Conservation (phyloP, 2,113 vertebrate genomes). For the Glareola pratincola region DNA sequence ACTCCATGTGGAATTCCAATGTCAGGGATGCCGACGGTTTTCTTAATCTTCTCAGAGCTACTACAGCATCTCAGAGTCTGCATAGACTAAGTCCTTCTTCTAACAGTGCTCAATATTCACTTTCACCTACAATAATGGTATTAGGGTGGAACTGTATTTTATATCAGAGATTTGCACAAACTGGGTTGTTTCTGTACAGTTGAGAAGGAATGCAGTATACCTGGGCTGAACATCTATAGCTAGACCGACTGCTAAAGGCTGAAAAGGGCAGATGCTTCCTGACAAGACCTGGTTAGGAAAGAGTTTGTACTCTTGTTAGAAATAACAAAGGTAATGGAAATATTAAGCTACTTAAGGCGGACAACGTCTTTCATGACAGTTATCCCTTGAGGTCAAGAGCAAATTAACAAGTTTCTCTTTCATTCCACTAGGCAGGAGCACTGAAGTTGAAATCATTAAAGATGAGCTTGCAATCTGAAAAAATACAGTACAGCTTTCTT, state of each 20-base stretch:
- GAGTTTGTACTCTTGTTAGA: background rate
- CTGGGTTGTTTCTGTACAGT: background rate
- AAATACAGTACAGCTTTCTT: background rate
- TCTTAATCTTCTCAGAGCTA: background rate
- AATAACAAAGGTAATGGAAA: background rate
- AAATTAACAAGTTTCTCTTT: background rate
- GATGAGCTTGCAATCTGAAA: background rate
- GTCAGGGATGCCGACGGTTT: background rate
- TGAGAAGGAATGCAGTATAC: background rate
- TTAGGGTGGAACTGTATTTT: background rate
- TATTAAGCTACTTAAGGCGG: background rate
- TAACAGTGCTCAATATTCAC: background rate
- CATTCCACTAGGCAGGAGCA: background rate
- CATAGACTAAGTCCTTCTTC: background rate
- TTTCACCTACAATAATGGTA: background rate
- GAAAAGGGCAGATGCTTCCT: background rate
- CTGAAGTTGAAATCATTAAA: background rate
- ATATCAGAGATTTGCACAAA: background rate
- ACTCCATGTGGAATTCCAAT: background rate
- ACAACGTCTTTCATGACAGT: background rate
- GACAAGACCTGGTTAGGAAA: background rate
- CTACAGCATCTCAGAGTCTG: background rate
- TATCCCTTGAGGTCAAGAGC: background rate
- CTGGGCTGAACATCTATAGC: background rate
- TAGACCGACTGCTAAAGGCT: background rate